phyloP scores from a whole-genome alignment of 2,888 invertebrate species.

The Megaustenia siamemsis region DNA sequence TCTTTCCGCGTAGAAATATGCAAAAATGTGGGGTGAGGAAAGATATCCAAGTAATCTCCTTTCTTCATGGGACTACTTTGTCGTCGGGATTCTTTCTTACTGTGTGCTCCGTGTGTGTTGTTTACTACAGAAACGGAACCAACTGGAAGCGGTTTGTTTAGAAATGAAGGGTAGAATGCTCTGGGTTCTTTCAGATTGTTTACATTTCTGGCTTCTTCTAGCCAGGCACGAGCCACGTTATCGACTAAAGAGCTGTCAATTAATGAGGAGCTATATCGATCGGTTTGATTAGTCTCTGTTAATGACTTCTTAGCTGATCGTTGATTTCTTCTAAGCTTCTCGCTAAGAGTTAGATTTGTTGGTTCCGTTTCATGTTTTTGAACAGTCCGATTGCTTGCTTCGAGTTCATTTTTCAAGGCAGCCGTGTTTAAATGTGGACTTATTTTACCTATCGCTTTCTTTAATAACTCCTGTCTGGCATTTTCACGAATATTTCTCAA shows the following conservation, averaged over 20 bases:
- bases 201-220: neutral
- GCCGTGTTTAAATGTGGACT: no score
- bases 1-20: neutral
- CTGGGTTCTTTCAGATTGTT: neutral
- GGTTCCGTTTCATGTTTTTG: neutral
- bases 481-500: neutral
- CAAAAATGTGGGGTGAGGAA: neutral
- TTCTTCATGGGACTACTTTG: neutral
- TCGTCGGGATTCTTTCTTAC: neutral
- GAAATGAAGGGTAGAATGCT: neutral
- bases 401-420: no score
- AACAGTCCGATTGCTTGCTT: neutral
- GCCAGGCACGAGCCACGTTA: constrained; percentile 3
- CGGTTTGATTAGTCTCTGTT: neutral
- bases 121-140: no score
- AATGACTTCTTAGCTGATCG: neutral
- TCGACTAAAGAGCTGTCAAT: constrained; percentile 17
- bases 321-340: neutral
- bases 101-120: no score
- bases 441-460: neutral
- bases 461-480: neutral
- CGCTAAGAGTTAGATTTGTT: neutral
- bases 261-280: neutral
- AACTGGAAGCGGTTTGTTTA: neutral
- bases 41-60: neutral